Conservation (phyloP, 2,888 invertebrate genomes). For the Cremastinae sp. region DNA sequence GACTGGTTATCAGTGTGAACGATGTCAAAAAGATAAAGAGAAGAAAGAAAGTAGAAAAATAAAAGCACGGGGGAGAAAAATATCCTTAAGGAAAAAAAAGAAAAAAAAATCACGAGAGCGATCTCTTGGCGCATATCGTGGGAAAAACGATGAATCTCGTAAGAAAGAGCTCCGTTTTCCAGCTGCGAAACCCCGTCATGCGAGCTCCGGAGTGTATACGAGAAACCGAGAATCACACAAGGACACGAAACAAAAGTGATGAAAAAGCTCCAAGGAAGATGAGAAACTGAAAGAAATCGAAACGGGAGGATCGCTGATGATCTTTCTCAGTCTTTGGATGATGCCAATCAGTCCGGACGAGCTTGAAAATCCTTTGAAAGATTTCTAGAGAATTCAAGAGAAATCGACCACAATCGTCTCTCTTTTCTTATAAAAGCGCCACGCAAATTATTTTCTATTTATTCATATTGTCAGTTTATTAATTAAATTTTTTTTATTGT, state of each 20-base stretch:
- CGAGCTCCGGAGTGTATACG: too few species aligned
- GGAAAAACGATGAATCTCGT: constrained; percentile 6
- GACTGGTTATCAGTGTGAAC: constrained; percentile 46
- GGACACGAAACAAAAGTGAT: background rate
- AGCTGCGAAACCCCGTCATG: too few species aligned
- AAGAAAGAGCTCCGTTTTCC: too few species aligned
- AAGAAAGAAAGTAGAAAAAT: constrained; percentile 5
- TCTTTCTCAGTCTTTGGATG: background rate
- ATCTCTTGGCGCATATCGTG: constrained; percentile 12
- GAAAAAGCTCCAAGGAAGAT: too few species aligned
- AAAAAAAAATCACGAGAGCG: background rate
- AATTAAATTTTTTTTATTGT: too few species aligned
- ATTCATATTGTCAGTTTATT: too few species aligned
- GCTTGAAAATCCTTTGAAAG: constrained; percentile 3
- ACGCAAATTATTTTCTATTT: too few species aligned
- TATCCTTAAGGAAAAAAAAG: background rate
- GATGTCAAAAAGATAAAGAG: constrained; percentile 29
- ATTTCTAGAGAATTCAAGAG: background rate
- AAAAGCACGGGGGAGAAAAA: constrained; percentile 22
- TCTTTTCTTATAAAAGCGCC: too few species aligned
- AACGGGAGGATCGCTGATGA: too few species aligned
- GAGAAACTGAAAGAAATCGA: too few species aligned
- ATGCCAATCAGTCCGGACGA: background rate
- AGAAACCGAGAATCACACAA: constrained; percentile 7
- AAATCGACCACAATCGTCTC: too few species aligned